phyloP scores from a whole-genome alignment of 2,113 vertebrate species.

The Tetrao urogallus region DNA sequence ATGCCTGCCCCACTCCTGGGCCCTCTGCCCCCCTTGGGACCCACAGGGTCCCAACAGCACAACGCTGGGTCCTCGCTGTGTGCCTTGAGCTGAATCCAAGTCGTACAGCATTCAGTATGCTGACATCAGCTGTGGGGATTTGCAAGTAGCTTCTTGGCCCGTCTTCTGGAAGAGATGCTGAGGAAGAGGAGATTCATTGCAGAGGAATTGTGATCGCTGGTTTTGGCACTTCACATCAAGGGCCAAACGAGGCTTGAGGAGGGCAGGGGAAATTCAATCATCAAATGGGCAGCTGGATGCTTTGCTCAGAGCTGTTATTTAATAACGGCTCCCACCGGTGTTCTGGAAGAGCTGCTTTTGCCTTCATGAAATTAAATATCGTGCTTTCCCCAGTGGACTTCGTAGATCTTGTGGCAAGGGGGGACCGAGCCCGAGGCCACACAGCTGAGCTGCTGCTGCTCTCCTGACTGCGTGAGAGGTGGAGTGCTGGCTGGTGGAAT shows the following conservation, averaged over 20 bases:
- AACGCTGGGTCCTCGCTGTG: background rate
- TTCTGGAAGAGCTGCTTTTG: background rate
- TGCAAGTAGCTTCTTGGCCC: background rate
- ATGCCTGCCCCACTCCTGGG: background rate
- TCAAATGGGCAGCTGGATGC: background rate
- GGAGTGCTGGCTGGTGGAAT: background rate
- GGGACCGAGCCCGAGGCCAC: background rate
- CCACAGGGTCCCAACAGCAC: too few relatives aligned
- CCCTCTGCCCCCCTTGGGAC: too few relatives aligned
- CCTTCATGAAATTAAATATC: background rate
- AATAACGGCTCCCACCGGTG: background rate
- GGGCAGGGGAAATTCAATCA: background rate
- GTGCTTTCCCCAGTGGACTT: background rate
- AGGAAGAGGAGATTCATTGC: background rate
- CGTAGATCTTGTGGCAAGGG: background rate
- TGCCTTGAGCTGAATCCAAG: background rate
- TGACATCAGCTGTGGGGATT: background rate
- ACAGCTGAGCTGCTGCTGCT: background rate
- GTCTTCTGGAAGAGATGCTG: background rate
- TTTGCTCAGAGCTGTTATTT: background rate
- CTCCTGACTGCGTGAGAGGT: background rate
- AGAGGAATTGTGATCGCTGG: background rate
- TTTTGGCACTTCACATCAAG: background rate
- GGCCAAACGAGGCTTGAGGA: background rate
- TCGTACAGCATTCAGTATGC: background rate